Base-by-base conservation (phyloP, 1,140 invertebrate species). In the Chionoecetes opilio region DNA sequence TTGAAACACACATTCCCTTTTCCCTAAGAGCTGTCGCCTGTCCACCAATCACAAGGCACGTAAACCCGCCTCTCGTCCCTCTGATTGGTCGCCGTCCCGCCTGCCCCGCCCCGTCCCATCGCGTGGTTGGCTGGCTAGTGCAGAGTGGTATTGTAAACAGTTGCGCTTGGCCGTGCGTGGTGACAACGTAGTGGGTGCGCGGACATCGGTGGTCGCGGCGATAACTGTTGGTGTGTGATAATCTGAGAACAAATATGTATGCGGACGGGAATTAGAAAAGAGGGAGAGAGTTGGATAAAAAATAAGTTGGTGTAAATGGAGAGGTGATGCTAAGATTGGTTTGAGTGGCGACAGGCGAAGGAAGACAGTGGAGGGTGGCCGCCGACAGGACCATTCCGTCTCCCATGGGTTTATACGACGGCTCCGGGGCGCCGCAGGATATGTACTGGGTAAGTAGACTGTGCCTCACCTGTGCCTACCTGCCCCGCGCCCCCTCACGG, bases 201-300 rank as follows among this genome's bases (percentile, higher is more conserved):
- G 90, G 90, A 95, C 94, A 95, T 87, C 41, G 34, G 94, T 95
- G 94, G 86, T 90, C 85, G 29, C 82, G 90, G 37, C 94, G 94
- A 95, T 92, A 92, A 95, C 94, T 95, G 94, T 95, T 95, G 94
- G 94, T 95, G 94, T 95, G 94, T 95, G 82, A 95, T 95, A 95
- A 95, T 95, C 94, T 85, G 91, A 92, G 94, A 95, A 95, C 94
- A 95, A 95, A 95, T 95, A 95, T 91, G 94, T 91, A 95, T 92
- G 94, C 94, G 94, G 94, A 95, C 94, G 91, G 90, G 89, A 92
- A 95, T 92, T 92, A 91, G 89, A 91, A 94, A 88, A 38, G 63
- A 38, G 87, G 41, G 5, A 46, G 41, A 17, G n/a, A n/a, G n/a
- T n/a, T n/a, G n/a, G n/a, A n/a, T n/a, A 3, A 90, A 37, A 41